Percentiles rank a stretch among this genome's conserved stretches.
Conservation (phyloP, 2,113 vertebrate genomes). For the Pelecanus crispus region DNA sequence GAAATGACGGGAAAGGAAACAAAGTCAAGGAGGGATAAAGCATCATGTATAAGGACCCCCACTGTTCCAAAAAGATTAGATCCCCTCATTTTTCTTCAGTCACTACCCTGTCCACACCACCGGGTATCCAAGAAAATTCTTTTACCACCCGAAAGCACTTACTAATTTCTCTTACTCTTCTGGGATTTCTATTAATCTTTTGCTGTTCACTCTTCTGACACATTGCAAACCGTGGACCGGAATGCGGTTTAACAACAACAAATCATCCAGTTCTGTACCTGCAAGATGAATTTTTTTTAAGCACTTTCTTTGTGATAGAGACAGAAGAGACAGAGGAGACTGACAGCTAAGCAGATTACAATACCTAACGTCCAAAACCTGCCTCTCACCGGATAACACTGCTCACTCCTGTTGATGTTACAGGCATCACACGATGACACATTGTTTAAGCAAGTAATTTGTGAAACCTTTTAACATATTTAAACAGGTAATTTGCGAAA, state of each 20-base stretch:
- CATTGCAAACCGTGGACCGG: neutral
- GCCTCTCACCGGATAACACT: neutral
- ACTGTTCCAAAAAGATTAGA: neutral
- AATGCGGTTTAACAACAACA: neutral
- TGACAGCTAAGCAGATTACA: neutral
- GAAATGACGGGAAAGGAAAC: neutral
- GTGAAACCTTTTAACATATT: fast-evolving
- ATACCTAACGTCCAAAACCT: neutral
- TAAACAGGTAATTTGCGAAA: neutral
- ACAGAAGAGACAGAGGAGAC: neutral
- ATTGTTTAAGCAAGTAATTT: neutral
- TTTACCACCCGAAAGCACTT: neutral
- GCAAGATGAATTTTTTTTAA: neutral
- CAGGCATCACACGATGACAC: fast-evolving
- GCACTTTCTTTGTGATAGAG: neutral
- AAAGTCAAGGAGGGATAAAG: neutral
- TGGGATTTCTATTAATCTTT: neutral
- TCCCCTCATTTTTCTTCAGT: neutral
- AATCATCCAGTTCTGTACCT: neutral
- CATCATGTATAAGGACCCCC: neutral
- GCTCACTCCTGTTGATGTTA: neutral
- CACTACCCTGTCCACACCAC: neutral
- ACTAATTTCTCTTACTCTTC: neutral
- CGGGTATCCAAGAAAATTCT: neutral
- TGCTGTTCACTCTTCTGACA: neutral